Percentiles rank a stretch among this genome's conserved stretches.
phyloP scores from a whole-genome alignment of 2,888 invertebrate genomes.

The Agonum fuliginosum region DNA sequence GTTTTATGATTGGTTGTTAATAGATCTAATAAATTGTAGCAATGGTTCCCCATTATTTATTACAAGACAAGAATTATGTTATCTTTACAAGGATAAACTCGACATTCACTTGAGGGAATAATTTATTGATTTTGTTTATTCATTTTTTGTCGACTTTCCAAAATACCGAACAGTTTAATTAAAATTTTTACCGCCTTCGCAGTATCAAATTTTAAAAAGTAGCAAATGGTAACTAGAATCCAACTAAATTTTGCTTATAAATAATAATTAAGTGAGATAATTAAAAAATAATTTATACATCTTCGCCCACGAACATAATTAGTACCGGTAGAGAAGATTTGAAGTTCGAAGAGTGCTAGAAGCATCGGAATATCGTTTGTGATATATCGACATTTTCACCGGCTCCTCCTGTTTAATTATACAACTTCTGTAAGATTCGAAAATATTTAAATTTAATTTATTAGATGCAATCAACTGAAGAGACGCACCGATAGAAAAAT shows the following conservation, averaged over 20 bases:
- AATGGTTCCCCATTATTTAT: slow-evolving; percentile 19
- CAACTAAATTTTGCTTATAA: not conserved
- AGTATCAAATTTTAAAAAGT: slow-evolving; percentile 4
- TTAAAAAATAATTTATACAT: slow-evolving; percentile 42
- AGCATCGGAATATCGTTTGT: not conserved
- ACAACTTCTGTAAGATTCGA: slow-evolving; percentile 21
- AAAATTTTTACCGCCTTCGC: not conserved
- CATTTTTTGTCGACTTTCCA: slow-evolving; percentile 6
- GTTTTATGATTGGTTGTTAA: slow-evolving; percentile 19
- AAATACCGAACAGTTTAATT: not conserved
- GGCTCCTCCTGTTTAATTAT: slow-evolving; percentile 34
- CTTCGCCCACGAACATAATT: slow-evolving; percentile 34
- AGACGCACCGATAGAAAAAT: no score
- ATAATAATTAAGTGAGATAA: slow-evolving; percentile 30
- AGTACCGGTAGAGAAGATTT: slow-evolving; percentile 6
- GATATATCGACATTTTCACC: slow-evolving; percentile 36
- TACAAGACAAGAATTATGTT: not conserved
- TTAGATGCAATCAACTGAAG: not conserved
- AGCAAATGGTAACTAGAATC: not conserved
- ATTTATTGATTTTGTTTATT: not conserved
- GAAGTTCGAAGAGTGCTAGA: not conserved
- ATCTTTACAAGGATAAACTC: not conserved
- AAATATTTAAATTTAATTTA: slow-evolving; percentile 13
- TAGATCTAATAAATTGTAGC: slow-evolving; percentile 33
- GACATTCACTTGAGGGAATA: not conserved